Conservation (phyloP, 2,888 invertebrate species). For the Vannuccia rotundouncinata region DNA sequence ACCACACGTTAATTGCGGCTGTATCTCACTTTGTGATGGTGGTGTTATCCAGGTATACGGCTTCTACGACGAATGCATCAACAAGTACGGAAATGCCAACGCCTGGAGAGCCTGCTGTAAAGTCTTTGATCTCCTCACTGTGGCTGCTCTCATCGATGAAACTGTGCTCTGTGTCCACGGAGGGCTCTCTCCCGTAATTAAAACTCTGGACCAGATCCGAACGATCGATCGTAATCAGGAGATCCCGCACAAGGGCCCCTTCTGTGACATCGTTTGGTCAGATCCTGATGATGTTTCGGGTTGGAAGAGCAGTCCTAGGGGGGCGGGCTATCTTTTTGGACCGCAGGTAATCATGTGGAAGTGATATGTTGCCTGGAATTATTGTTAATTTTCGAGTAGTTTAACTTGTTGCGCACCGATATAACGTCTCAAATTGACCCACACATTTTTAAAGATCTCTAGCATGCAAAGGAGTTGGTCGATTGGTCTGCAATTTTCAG, state of each 20-base stretch:
- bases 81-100: slow-evolving; percentile 96
- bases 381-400: no score
- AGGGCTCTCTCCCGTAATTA: slow-evolving; percentile 90
- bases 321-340: slow-evolving; percentile 96
- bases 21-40: no score
- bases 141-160: slow-evolving; percentile 96
- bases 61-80: slow-evolving; percentile 97
- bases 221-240: slow-evolving; percentile 90
- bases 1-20: no score
- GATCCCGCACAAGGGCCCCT: slow-evolving; percentile 94
- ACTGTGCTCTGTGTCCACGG: slow-evolving; percentile 93
- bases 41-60: slow-evolving; percentile 73
- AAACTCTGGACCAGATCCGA: slow-evolving; percentile 89
- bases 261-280: slow-evolving; percentile 86
- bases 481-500: no score
- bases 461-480: no score
- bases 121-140: slow-evolving; percentile 91
- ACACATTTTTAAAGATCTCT: no score
- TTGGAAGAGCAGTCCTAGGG: slow-evolving; percentile 87
- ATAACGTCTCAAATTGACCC: no score
- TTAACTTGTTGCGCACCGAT: no score
- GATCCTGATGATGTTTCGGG: slow-evolving; percentile 93
- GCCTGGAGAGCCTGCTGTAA: slow-evolving; percentile 97
- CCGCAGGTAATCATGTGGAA: slow-evolving; percentile 64
- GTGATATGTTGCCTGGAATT: no score